These are phyloP conservation scores for Coelopa frigida DNA, from an alignment of 1,140 invertebrate genomes.

Conservation along the genomic window DNA sequence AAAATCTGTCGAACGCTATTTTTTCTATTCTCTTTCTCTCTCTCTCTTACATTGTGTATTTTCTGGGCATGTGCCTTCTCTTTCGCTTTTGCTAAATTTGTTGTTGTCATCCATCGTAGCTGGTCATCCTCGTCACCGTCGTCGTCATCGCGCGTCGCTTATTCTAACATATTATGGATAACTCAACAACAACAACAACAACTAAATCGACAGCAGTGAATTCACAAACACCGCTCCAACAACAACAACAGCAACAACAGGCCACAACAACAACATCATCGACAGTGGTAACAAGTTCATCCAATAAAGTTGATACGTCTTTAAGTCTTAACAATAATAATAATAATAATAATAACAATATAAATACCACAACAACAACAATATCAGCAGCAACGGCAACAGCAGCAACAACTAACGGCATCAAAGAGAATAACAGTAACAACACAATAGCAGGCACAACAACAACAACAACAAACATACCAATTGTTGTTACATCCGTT, in stretches of 20 bases:
- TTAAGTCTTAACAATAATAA: conserved; percentile 20
- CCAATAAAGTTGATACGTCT: not conserved
- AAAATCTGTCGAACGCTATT: too few species aligned
- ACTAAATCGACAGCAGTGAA: conserved; percentile 20
- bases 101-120: too few species aligned
- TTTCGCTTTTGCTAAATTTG: too few species aligned
- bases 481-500: conserved; percentile 27
- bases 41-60: too few species aligned
- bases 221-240: not conserved
- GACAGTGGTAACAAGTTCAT: conserved; percentile 3
- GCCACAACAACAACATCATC: conserved; percentile 8
- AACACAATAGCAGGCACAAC: conserved; percentile 32
- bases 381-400: conserved; percentile 18
- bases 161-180: conserved; percentile 41
- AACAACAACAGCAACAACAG: not conserved
- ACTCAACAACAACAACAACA: conserved; percentile 32
- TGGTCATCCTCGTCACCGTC: too few species aligned
- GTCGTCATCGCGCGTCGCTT: too few species aligned
- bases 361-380: conserved; percentile 16
- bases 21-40: too few species aligned
- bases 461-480: conserved; percentile 23
- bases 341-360: conserved; percentile 30
- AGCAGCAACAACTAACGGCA: conserved; percentile 35
- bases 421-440: conserved; percentile 43
- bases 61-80: too few species aligned